phyloP scores from a whole-genome alignment of 2,797 vertebrate genomes.

The Neosilurus mollespiculum region DNA sequence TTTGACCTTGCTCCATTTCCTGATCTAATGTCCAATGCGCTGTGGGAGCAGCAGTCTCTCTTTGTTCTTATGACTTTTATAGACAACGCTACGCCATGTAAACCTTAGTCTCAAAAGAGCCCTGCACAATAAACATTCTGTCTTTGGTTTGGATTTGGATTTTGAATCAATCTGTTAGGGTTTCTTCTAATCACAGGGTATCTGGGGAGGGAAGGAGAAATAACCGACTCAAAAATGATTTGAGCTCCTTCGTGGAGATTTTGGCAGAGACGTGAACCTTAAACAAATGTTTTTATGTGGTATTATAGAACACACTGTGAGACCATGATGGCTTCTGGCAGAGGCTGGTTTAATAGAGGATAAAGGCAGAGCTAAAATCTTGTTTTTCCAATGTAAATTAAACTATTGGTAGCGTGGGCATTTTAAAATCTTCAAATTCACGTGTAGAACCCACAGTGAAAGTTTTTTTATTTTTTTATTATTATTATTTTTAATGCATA shows the following conservation, averaged over 20 bases:
- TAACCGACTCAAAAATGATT: constrained; percentile 53
- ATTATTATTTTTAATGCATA: background rate
- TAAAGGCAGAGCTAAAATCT: constrained; percentile 8
- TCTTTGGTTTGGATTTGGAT: constrained; percentile 51
- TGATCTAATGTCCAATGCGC: constrained; percentile 60
- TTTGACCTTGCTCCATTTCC: constrained; percentile 67
- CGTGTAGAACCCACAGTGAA: background rate
- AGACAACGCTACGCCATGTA: constrained; percentile 61
- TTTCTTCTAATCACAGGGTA: constrained; percentile 60
- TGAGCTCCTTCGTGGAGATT: constrained; percentile 51
- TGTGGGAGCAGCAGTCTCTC: constrained; percentile 55
- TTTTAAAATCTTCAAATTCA: constrained; percentile 3
- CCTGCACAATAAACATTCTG: constrained; percentile 59
- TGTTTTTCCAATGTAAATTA: background rate
- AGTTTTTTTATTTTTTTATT: background rate
- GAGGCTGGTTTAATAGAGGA: constrained; percentile 29
- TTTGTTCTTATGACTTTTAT: constrained; percentile 60
- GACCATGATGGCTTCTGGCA: constrained; percentile 45
- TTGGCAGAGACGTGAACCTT: constrained; percentile 54
- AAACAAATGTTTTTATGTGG: constrained; percentile 58
- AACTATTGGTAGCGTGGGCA: constrained; percentile 1
- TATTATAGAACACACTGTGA: constrained; percentile 45
- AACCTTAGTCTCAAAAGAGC: constrained; percentile 63
- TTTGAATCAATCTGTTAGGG: constrained; percentile 56
- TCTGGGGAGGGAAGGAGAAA: constrained; percentile 54